A percentile compares a stretch with the other conserved stretches of the same genome.
These are phyloP conservation scores for Podarcis raffonei DNA, from an alignment of 2,113 vertebrate genomes.

Conservation along the genomic window DNA sequence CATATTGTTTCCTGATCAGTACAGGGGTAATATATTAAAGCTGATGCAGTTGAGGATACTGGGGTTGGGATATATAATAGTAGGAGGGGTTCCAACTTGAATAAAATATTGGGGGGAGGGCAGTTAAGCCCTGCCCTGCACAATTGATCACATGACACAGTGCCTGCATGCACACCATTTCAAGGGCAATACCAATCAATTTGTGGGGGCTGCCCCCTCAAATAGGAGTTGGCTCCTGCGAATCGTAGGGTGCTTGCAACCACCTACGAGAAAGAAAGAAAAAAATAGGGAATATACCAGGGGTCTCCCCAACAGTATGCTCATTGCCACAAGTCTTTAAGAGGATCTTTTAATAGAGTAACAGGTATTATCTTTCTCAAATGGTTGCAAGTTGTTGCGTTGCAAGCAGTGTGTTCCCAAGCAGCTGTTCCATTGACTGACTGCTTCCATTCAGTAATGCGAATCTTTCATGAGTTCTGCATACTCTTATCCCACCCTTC, in stretches of 20 bases:
- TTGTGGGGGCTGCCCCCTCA: no score
- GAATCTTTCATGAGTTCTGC: conserved; percentile 3
- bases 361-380: background rate
- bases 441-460: background rate
- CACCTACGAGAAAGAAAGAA: background rate
- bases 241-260: background rate
- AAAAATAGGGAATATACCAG: background rate
- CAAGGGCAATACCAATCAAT: no score
- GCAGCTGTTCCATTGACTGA: rapidly evolving
- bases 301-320: background rate
- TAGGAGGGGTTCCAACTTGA: background rate
- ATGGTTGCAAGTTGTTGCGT: background rate
- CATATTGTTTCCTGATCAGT: background rate
- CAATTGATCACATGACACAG: no score
- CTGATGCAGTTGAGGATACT: background rate
- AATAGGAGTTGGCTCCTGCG: no score
- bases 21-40: background rate
- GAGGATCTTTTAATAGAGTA: background rate
- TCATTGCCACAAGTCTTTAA: background rate
- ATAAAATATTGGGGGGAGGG: no score
- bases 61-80: no score
- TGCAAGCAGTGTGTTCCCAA: rapidly evolving
- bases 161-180: no score
- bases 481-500: background rate
- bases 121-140: no score